Evolutionary conservation across 2,797 vertebrate species (phyloP), one percentile per base, ranked within the genome.

Genomic region (Oreonectes daqikongensis): DNA sequence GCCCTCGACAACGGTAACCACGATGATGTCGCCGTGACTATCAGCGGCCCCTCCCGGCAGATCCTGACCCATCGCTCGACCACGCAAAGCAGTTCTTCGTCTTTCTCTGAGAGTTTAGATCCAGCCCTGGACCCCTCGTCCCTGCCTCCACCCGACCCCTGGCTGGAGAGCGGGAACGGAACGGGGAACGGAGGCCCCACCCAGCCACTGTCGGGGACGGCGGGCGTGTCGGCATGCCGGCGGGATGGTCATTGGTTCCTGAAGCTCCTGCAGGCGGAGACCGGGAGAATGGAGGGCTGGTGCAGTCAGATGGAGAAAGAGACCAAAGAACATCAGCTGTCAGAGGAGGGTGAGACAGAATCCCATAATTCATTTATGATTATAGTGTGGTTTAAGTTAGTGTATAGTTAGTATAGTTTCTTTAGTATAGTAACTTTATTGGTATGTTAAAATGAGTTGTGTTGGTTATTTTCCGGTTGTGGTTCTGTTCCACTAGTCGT

Each of bases 271-370:
- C 96, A 98, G 90, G 97, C 97, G 0, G 98, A 99, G 87, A 97
- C 95, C 0, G 97, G 96, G 77, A 93, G 98, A 71, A 95, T 99
- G 88, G 97, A 99, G 83, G 98, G 98, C 76, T 99, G 98, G 98
- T 99, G 97, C 88, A 95, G 94, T 80, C 98, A 99, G 94, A 99
- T 99, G 97, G 95, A 99, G 83, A 95, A 96, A 92, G 98, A 99
- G 92, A 98, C 96, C 90, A 97, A 95, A 92, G 96, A 99, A 91
- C 96, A 99, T 90, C 95, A 91, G 89, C 95, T 99, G 84, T 96
- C 96, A 85, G 97, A 99, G 88, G 97, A 99, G 90, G 97, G 98
- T 98, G 84, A 88, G 84, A n/a, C 18, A 46, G 44, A 46, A 42
- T 14, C 40, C 3, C 44, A 46, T 46, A 18, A 18, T 46, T 46